Evolutionary conservation across 2,797 vertebrate species (phyloP), one percentile per base, ranked within the genome.

Genomic region (Lagorchestes hirsutus): DNA sequence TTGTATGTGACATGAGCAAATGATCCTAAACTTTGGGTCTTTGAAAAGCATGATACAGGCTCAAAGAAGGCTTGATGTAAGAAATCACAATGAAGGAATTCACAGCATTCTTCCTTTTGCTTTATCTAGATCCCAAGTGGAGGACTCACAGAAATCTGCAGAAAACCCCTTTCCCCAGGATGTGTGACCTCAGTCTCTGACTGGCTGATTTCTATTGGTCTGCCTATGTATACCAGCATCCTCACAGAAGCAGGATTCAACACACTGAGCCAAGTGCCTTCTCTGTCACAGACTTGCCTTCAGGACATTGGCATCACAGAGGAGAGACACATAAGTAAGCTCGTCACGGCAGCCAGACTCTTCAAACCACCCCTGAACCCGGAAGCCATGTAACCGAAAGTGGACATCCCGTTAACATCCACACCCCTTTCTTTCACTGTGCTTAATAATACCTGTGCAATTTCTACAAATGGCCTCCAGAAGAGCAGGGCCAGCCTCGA

Each of bases 171-270:
- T 22, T 99, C 99, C 91, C 99, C 99, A 0, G 98, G 99, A 92
- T 98, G 99, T 96, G 97, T 99, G 95, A 98, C 98, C 27, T 99
- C 99, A 0, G 97, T 99, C 96, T 99, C 99, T 0, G 99, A 99
- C 96, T 99, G 99, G 99, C 99, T 99, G 96, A 97, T 99, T 96
- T 99, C 99, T 97, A 99, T 99, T 59, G 99, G 99, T 90, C 99
- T 99, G 96, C 99, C 99, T 96, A 99, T 99, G 99, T 99, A 99
- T 97, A 98, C 98, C 95, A 59, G 98, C 4, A 95, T 98, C 50
- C 98, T 99, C 95, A 97, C 98, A 0, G 99, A 99, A 3, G 99
- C 99, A 0, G 99, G 99, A n/a, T 98, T 99, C 93, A 99, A 99
- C 98, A 98, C 99, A 1, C 98, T 99, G 98, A 99, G 98, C 96